These are phyloP conservation scores for Holotrichia oblita DNA, from an alignment of 1,140 invertebrate species.

Conservation along the genomic window DNA sequence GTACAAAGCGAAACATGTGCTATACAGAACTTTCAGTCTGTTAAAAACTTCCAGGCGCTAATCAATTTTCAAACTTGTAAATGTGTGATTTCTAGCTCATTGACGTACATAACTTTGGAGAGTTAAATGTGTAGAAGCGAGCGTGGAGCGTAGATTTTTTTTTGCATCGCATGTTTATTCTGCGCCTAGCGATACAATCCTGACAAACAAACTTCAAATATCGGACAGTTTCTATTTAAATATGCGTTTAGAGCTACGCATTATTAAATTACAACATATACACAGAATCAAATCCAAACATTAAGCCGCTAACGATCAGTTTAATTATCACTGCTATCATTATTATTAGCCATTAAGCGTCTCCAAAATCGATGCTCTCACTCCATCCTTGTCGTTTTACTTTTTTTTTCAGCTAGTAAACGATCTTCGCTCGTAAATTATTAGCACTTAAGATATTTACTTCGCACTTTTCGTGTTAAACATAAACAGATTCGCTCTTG, in stretches of 20 bases:
- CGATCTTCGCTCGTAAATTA: not conserved
- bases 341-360: not conserved
- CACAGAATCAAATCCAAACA: not conserved
- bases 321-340: not conserved
- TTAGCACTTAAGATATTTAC: constrained; percentile 29
- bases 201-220: not conserved
- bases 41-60: no score
- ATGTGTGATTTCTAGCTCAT: no score
- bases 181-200: no score
- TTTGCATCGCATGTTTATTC: no score
- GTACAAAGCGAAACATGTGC: no score
- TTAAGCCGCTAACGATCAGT: not conserved
- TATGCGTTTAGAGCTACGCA: not conserved
- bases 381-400: not conserved
- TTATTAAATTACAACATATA: not conserved
- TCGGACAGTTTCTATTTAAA: not conserved
- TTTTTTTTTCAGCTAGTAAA: not conserved
- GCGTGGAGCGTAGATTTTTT: not conserved
- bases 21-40: no score
- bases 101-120: no score
- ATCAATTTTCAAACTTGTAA: no score
- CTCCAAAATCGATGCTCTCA: not conserved
- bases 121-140: no score
- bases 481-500: constrained; percentile 32
- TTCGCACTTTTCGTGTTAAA: constrained; percentile 18